Base-by-base conservation (phyloP, 2,888 invertebrate genomes). In the Electrophaes corylata region DNA sequence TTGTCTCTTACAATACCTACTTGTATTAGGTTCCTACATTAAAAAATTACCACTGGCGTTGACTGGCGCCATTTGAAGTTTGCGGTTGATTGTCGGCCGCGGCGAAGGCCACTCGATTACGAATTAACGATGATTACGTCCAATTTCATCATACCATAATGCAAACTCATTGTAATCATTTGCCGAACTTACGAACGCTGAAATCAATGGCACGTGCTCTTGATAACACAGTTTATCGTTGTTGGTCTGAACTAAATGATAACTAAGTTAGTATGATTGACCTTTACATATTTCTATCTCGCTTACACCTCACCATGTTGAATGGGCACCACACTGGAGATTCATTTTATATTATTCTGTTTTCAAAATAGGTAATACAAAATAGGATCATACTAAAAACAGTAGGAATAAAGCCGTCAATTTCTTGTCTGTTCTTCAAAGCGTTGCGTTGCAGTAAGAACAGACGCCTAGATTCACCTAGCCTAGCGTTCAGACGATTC, bases 71-170 rank as follows among this genome's bases (percentile, higher is more conserved):
- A 68, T 67, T 60, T 64, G 61, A 60, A 59, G 63, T 50, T 56
- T 65, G 66, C 72, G 58, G 54, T 50, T 56, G 65, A 58, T 60
- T 71, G 79, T 71, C 77, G 82, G 72, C 75, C 74, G 75, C 71
- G 51, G 5, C 67, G 79, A 84, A 83, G 84, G 84, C 74, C 83
- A 76, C 58, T 56, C 55, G 66, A 53, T 60, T 81, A 76, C 73
- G 68, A 49, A 49, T 40, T 49, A 18, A 48, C 39, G 10, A 35
- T 45, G 58, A 79, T 83, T 80, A 76, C 74, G 67, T 76, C 70
- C 72, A 76, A 78, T 80, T 80, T 76, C 71, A 76, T 73, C 69
- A 73, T 70, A 72, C 66, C 71, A 16, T 70, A 71, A 69, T 75
- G 65, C 66, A 66, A 57, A 65, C 62, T 70, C 63, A 62, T 62